phyloP scores from a whole-genome alignment of 2,797 vertebrate species.

The Pogonophryne albipinna region DNA sequence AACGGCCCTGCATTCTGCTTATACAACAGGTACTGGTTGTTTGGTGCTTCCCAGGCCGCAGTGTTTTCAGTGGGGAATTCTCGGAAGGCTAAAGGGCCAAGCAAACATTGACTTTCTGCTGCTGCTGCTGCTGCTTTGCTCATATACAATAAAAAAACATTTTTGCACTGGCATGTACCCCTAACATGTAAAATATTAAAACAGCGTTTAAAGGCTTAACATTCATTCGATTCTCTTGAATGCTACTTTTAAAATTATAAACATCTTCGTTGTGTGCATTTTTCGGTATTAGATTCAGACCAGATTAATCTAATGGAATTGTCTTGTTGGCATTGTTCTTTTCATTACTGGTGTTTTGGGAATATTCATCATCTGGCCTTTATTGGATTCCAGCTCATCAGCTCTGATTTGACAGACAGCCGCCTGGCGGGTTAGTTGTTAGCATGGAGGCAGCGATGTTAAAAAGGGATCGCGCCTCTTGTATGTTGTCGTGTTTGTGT shows the following conservation, averaged over 20 bases:
- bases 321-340: slow-evolving; percentile 60
- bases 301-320: slow-evolving; percentile 60
- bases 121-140: slow-evolving; percentile 48
- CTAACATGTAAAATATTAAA: slow-evolving; percentile 39
- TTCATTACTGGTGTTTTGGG: slow-evolving; percentile 71
- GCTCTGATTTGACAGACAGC: slow-evolving; percentile 72
- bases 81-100: slow-evolving; percentile 70
- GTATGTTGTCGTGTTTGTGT: slow-evolving; percentile 82
- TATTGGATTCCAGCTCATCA: slow-evolving; percentile 76
- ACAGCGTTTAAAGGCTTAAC: neutral
- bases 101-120: slow-evolving; percentile 69
- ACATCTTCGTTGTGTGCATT: neutral
- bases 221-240: neutral
- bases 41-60: slow-evolving; percentile 61
- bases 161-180: slow-evolving; percentile 44
- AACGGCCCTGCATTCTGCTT: slow-evolving; percentile 59
- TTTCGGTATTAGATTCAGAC: slow-evolving; percentile 38
- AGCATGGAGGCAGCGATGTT: slow-evolving; percentile 68
- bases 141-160: slow-evolving; percentile 47
- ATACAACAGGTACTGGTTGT: slow-evolving; percentile 63
- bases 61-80: slow-evolving; percentile 76
- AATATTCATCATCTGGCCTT: slow-evolving; percentile 73
- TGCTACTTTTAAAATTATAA: neutral
- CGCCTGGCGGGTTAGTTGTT: slow-evolving; percentile 65
- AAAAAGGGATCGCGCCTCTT: slow-evolving; percentile 75